Evolutionary conservation across 1,140 invertebrate genomes (phyloP).

Genomic region (Linepithema humile): DNA sequence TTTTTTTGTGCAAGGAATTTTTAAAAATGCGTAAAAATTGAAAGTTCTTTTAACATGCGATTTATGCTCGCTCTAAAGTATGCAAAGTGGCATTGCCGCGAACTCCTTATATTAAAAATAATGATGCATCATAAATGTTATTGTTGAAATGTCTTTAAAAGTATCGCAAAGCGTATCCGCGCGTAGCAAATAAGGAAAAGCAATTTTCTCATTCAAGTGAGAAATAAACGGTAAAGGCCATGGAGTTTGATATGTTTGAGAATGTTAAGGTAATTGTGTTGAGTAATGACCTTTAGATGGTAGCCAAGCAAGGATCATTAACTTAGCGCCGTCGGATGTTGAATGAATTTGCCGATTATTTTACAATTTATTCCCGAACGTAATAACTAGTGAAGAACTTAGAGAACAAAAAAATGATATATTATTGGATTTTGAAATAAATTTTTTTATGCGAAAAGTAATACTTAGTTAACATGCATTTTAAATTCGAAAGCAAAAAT

Average conservation of each 20-base stretch:
- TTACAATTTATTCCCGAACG: background rate
- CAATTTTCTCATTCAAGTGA: background rate
- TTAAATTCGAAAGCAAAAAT: too few species aligned
- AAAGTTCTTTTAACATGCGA: background rate
- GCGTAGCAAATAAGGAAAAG: conserved; percentile 22
- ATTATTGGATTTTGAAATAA: too few species aligned
- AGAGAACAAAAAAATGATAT: background rate
- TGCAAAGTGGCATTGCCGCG: background rate
- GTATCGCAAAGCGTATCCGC: background rate
- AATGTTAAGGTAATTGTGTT: conserved; percentile 51
- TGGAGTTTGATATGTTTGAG: conserved; percentile 10
- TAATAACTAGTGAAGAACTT: background rate
- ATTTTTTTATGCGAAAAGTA: too few species aligned
- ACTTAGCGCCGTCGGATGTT: background rate
- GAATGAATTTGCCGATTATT: background rate
- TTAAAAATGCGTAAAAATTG: background rate
- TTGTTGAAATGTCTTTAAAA: conserved; percentile 2
- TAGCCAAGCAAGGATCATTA: conserved; percentile 18
- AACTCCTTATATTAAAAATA: background rate
- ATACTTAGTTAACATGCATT: too few species aligned
- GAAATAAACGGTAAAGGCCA: background rate
- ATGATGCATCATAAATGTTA: background rate
- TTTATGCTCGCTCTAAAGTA: background rate
- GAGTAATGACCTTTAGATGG: conserved; percentile 6
- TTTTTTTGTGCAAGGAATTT: too few species aligned